Conservation (phyloP, 2,797 vertebrate genomes). For the Xiphorhynchus erythropygius region DNA sequence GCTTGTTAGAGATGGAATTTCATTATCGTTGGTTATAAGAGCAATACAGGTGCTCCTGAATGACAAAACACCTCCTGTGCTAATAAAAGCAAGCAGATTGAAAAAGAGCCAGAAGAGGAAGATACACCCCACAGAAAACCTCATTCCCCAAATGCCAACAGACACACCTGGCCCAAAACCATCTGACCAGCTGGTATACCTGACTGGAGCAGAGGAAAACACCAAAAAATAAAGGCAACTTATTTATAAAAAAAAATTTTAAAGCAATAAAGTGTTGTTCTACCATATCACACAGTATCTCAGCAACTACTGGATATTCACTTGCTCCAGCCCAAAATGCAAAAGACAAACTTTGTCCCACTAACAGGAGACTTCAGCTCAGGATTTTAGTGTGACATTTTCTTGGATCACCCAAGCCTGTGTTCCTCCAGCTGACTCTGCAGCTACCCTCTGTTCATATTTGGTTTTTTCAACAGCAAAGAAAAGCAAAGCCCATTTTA, state of each 20-base stretch:
- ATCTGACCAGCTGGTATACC: neutral
- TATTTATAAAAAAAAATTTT: neutral
- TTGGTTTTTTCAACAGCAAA: neutral
- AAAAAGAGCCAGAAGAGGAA: neutral
- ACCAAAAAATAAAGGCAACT: neutral
- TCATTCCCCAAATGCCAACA: neutral
- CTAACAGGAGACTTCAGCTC: rapidly evolving
- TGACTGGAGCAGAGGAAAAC: neutral
- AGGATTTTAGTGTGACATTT: neutral
- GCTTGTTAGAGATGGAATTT: neutral
- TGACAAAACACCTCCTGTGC: neutral
- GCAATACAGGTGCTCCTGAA: neutral
- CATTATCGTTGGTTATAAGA: neutral
- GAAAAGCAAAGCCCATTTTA: neutral
- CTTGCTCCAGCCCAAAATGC: neutral
- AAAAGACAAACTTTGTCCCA: neutral
- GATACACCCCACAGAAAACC: neutral
- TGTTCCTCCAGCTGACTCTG: neutral
- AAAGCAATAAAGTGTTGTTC: neutral
- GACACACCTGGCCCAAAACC: neutral
- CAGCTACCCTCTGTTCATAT: neutral
- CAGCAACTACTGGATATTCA: rapidly evolving
- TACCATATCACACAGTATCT: neutral
- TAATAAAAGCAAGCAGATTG: neutral
- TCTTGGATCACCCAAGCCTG: neutral